Percentiles rank a stretch among this genome's conserved stretches.
Evolutionary conservation across 2,888 invertebrate species (phyloP).

Genomic region (Tetrapedia diversipes): DNA sequence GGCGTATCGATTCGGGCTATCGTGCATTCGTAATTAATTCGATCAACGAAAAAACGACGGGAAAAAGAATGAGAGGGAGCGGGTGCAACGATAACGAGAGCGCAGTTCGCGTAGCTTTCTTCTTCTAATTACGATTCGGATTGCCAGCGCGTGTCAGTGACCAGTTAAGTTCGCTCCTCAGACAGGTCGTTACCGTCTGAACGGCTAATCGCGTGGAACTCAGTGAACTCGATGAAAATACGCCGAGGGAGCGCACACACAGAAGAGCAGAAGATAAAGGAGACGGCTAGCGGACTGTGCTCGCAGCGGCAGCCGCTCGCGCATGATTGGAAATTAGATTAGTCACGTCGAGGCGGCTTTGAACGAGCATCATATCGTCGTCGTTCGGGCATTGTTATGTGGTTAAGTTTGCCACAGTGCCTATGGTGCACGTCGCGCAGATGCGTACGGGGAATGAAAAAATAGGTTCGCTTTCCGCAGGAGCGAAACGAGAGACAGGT

Average conservation of each 20-base stretch:
- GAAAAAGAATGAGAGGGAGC: no score
- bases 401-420: conserved; percentile 37
- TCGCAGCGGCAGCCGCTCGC: conserved; percentile 57
- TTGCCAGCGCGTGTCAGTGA: conserved; percentile 14
- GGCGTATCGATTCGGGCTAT: background rate
- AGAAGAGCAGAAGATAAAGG: conserved; percentile 41
- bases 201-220: conserved; percentile 70
- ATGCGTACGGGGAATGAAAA: background rate
- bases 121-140: conserved; percentile 18
- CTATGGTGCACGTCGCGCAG: background rate
- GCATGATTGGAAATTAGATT: conserved; percentile 76
- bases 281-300: conserved; percentile 34
- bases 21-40: background rate
- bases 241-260: conserved; percentile 24
- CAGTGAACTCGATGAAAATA: conserved; percentile 70
- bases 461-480: no score
- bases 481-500: background rate
- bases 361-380: conserved; percentile 61
- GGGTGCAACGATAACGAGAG: no score
- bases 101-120: background rate
- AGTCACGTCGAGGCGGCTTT: conserved; percentile 75
- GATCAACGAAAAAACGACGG: background rate
- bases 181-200: conserved; percentile 52
- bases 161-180: conserved; percentile 67
- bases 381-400: conserved; percentile 24